Conservation (phyloP, 2,797 vertebrate genomes). For the Manis javanica region DNA sequence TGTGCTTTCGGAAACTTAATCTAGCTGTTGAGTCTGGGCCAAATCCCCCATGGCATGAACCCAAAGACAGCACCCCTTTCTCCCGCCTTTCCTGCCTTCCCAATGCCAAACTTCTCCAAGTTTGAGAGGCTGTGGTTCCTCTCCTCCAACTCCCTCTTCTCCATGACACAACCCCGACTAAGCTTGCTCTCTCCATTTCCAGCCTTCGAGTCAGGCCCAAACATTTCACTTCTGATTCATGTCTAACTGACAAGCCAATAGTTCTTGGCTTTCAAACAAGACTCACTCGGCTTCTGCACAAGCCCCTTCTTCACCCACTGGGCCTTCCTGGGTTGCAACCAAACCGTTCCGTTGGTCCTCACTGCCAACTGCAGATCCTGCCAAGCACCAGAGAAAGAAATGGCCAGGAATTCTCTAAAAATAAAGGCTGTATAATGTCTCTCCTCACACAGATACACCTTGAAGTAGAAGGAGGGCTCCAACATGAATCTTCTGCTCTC, state of each 20-base stretch:
- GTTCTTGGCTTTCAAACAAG: constrained; percentile 83
- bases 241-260: constrained; percentile 83
- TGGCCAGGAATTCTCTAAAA: constrained; percentile 57
- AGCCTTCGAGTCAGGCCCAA: constrained; percentile 82
- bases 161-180: not conserved
- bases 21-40: constrained; percentile 84
- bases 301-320: constrained; percentile 54
- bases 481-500: constrained; percentile 37
- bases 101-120: not conserved
- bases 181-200: constrained; percentile 15
- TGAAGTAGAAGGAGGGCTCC: constrained; percentile 39
- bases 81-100: not conserved
- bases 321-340: constrained; percentile 56
- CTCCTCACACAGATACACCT: constrained; percentile 59
- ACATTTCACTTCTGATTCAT: constrained; percentile 87
- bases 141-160: not conserved
- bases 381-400: constrained; percentile 54
- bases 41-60: constrained; percentile 85
- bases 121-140: not conserved
- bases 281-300: constrained; percentile 75
- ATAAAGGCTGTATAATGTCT: constrained; percentile 64
- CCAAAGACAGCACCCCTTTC: constrained; percentile 81
- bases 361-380: constrained; percentile 66
- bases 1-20: constrained; percentile 89
- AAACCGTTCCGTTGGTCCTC: constrained; percentile 67